Conservation (phyloP, 2,888 invertebrate species). For the Itoplectis maculator region DNA sequence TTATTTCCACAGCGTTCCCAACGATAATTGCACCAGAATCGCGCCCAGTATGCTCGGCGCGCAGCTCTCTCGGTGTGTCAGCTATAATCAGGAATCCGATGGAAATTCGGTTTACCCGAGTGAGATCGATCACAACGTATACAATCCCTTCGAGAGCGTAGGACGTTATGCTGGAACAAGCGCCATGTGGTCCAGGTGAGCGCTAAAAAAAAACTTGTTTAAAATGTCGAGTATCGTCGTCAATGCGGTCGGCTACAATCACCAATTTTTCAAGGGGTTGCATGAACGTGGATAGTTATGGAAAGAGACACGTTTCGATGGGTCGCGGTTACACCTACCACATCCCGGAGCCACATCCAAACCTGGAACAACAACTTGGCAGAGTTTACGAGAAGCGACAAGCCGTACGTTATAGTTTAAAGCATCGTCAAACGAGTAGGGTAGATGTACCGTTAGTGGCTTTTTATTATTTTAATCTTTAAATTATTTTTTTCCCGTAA, state of each 20-base stretch:
- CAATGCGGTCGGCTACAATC: no score
- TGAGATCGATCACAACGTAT: conserved; percentile 67
- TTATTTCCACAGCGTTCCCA: conserved; percentile 32
- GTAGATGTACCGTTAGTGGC: no score
- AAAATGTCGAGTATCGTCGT: background rate
- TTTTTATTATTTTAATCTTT: no score
- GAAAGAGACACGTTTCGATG: conserved; percentile 77
- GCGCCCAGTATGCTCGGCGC: conserved; percentile 46
- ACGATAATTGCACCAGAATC: conserved; percentile 16
- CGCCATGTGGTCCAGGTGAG: conserved; percentile 80
- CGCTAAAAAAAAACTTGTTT: background rate
- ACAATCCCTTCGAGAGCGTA: conserved; percentile 74
- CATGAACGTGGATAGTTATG: conserved; percentile 74
- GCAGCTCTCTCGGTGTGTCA: conserved; percentile 30
- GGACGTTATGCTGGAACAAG: conserved; percentile 74
- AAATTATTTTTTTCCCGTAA: no score
- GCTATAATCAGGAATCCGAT: conserved; percentile 58
- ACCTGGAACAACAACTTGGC: conserved; percentile 67
- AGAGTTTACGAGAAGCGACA: conserved; percentile 75
- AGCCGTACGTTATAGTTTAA: conserved; percentile 44
- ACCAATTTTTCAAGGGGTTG: conserved; percentile 77
- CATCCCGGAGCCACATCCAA: conserved; percentile 74
- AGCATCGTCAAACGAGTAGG: no score
- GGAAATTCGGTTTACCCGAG: conserved; percentile 74
- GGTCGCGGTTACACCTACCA: conserved; percentile 81